Conservation (phyloP, 2,113 vertebrate species). For the Psettodes erumei region DNA sequence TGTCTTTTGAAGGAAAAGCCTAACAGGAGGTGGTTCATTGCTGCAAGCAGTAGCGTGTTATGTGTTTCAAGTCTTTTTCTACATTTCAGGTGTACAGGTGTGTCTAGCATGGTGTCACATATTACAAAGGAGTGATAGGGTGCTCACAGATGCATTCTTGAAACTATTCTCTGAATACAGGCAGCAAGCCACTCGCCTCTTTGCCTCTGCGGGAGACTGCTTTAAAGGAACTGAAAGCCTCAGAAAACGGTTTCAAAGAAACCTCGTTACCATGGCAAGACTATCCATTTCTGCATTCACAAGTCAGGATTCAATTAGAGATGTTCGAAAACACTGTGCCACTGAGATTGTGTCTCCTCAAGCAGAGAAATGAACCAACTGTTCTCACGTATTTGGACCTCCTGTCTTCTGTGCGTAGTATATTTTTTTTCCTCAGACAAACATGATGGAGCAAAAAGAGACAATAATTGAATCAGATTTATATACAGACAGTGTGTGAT, state of each 20-base stretch:
- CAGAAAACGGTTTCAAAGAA: slow-evolving; percentile 62
- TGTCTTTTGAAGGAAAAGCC: background rate
- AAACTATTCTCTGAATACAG: slow-evolving; percentile 41
- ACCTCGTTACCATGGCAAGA: slow-evolving; percentile 63
- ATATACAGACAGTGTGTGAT: slow-evolving; percentile 22
- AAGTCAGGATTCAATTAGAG: slow-evolving; percentile 63
- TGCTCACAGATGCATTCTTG: slow-evolving; percentile 64
- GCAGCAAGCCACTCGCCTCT: slow-evolving; percentile 41
- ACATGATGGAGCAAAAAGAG: slow-evolving; percentile 9
- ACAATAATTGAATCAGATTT: background rate
- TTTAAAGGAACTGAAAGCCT: slow-evolving; percentile 54
- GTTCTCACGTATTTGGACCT: slow-evolving; percentile 10
- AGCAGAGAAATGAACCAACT: slow-evolving; percentile 43
- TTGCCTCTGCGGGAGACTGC: slow-evolving; percentile 47
- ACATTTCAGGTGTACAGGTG: slow-evolving; percentile 37
- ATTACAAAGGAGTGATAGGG: slow-evolving; percentile 81
- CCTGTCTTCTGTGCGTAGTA: background rate
- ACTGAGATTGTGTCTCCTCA: slow-evolving; percentile 44
- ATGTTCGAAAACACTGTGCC: slow-evolving; percentile 36
- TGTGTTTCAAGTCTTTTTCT: slow-evolving; percentile 11
- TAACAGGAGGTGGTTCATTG: slow-evolving; percentile 26
- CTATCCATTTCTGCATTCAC: slow-evolving; percentile 49
- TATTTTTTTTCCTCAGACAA: background rate
- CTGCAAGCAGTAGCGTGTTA: slow-evolving; percentile 65
- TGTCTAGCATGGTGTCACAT: slow-evolving; percentile 53